Conservation (phyloP, 2,113 vertebrate species). For the Platysternon megacephalum region DNA sequence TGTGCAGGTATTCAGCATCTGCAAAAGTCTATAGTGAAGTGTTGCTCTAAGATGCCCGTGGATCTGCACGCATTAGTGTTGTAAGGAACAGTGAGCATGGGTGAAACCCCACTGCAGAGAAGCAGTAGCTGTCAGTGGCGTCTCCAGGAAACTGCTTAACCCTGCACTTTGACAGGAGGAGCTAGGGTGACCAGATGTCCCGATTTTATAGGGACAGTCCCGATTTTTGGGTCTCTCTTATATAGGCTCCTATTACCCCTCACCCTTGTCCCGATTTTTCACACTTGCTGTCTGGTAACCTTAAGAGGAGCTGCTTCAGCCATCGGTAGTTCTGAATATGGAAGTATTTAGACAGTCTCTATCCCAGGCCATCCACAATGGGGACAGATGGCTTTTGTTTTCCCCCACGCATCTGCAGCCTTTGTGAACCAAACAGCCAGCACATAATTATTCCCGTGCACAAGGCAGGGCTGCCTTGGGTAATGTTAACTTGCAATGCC, state of each 20-base stretch:
- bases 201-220: too few relatives aligned
- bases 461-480: not conserved
- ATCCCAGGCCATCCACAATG: not conserved
- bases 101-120: not conserved
- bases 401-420: not conserved
- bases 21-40: not conserved
- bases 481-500: not conserved
- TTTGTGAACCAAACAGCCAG: not conserved
- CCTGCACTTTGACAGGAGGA: not conserved
- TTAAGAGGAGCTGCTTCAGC: not conserved
- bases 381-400: not conserved
- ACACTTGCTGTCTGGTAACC: too few relatives aligned
- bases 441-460: not conserved
- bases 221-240: too few relatives aligned
- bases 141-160: not conserved
- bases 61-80: not conserved
- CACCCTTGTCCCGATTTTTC: too few relatives aligned
- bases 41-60: not conserved
- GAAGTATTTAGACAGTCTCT: not conserved
- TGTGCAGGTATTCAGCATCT: too few relatives aligned
- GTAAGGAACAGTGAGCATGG: not conserved
- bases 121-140: not conserved
- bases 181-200: too few relatives aligned
- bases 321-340: not conserved
- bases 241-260: too few relatives aligned